phyloP scores from a whole-genome alignment of 2,113 vertebrate species.

The Daphoenositta chrysoptera region DNA sequence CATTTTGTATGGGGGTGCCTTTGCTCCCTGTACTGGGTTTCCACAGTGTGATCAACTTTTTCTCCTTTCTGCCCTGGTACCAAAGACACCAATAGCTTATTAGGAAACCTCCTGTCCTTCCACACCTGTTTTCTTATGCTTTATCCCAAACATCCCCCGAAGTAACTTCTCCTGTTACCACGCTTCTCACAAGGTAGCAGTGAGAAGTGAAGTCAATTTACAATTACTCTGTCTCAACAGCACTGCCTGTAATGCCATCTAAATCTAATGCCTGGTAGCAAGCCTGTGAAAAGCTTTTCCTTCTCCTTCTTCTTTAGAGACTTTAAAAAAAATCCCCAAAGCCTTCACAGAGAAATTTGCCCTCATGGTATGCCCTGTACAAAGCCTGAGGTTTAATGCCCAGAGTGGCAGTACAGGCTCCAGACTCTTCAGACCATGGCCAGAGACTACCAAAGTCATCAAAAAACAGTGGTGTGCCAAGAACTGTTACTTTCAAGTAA shows the following conservation, averaged over 20 bases:
- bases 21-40: background rate
- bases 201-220: background rate
- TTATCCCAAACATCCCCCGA: background rate
- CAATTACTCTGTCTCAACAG: background rate
- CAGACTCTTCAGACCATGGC: background rate
- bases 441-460: background rate
- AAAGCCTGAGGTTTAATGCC: background rate
- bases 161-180: background rate
- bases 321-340: background rate
- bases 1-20: background rate
- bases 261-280: background rate
- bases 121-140: background rate
- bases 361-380: rapidly evolving
- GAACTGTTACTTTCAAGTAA: background rate
- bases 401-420: background rate
- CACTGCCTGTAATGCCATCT: background rate
- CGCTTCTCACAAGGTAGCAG: background rate
- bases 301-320: background rate
- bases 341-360: background rate
- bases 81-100: background rate
- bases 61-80: background rate
- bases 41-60: background rate
- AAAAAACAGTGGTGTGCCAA: background rate
- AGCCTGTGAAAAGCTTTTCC: background rate
- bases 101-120: background rate